Conservation (phyloP, 2,888 invertebrate genomes). For the Cerceris rybyensis region DNA sequence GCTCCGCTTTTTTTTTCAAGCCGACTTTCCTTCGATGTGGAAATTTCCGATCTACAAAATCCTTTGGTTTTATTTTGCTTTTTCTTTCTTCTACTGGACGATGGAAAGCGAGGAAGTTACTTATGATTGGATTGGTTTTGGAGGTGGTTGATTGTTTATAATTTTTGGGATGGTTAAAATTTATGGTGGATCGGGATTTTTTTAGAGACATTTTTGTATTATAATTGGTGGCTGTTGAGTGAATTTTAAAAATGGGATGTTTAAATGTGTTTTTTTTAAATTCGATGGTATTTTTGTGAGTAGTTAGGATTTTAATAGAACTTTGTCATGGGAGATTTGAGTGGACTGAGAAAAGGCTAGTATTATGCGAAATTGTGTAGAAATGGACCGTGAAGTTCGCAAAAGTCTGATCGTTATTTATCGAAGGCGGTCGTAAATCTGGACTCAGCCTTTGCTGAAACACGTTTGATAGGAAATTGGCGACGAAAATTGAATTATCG, state of each 20-base stretch:
- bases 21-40: neutral
- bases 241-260: too few relatives aligned
- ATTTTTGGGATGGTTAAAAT: neutral
- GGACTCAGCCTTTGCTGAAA: neutral
- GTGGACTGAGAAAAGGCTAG: neutral
- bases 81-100: slow-evolving; percentile 4
- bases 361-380: slow-evolving; percentile 13
- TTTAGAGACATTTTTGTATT: too few relatives aligned
- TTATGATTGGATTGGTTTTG: slow-evolving; percentile 3
- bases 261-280: too few relatives aligned
- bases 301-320: neutral
- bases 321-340: neutral
- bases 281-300: too few relatives aligned
- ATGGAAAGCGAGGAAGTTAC: slow-evolving; percentile 60
- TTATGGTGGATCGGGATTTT: too few relatives aligned
- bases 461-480: slow-evolving; percentile 9
- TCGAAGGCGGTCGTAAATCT: slow-evolving; percentile 22
- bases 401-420: slow-evolving; percentile 9
- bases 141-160: slow-evolving; percentile 12
- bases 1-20: neutral
- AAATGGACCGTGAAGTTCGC: slow-evolving; percentile 10
- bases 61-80: slow-evolving; percentile 14
- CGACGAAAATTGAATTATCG: slow-evolving; percentile 38
- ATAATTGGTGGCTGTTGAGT: too few relatives aligned
- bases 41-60: slow-evolving; percentile 12